Percentiles rank a stretch among this genome's conserved stretches.
phyloP scores from a whole-genome alignment of 2,797 vertebrate species.

The Platalea minor region DNA sequence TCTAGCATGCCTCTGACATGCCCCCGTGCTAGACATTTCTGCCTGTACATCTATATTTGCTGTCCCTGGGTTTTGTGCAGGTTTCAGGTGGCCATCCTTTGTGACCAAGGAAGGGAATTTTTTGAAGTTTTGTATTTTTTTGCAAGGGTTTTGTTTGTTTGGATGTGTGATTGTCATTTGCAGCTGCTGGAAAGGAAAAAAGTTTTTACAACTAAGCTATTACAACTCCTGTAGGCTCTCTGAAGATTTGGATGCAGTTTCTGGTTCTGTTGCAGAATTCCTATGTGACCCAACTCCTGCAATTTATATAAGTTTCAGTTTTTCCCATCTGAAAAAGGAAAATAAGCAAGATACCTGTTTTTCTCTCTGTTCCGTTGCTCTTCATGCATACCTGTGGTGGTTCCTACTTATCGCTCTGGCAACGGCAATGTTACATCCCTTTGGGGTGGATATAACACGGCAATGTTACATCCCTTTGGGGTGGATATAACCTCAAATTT shows the following conservation, averaged over 20 bases:
- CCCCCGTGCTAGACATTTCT: background rate
- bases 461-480: background rate
- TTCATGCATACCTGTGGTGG: background rate
- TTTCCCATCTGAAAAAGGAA: background rate
- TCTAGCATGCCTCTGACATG: background rate
- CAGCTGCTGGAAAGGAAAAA: background rate
- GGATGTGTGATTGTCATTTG: background rate
- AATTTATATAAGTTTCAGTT: background rate
- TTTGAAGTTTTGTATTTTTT: background rate
- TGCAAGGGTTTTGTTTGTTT: background rate
- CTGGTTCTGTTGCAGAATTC: background rate
- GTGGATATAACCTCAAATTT: background rate
- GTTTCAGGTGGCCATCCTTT: background rate
- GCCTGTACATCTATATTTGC: background rate
- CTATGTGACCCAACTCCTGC: background rate
- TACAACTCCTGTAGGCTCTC: background rate
- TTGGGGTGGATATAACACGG: background rate
- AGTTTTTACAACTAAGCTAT: background rate
- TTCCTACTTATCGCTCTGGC: background rate
- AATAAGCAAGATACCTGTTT: background rate
- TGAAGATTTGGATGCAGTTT: constrained; percentile 2
- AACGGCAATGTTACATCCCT: fast-evolving
- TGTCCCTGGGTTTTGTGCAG: background rate
- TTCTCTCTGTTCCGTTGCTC: background rate
- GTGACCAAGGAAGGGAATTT: background rate